A percentile compares a stretch with the other conserved stretches of the same genome.
phyloP scores from a whole-genome alignment of 35 echinoderm and acorn worm genomes.

The Stichopus chloronotus region DNA sequence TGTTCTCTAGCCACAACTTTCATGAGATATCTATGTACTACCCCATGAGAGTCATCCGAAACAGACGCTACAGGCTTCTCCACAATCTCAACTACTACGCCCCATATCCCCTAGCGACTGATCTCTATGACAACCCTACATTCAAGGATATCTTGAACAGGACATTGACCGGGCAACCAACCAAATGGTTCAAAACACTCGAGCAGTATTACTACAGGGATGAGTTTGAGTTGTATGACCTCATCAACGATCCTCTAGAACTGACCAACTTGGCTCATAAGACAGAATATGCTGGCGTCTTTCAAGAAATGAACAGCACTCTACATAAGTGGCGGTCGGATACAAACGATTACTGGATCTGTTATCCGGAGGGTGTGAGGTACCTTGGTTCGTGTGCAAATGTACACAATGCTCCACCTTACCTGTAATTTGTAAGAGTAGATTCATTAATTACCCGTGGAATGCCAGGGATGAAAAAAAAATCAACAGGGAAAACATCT shows the following conservation, averaged over 20 bases:
- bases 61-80: constrained; percentile 78
- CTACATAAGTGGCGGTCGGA: constrained; percentile 73
- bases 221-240: constrained; percentile 91
- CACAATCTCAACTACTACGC: constrained; percentile 92
- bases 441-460: too few relatives aligned
- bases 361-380: constrained; percentile 75
- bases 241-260: constrained; percentile 82
- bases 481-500: too few relatives aligned
- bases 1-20: constrained; percentile 94
- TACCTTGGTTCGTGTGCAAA: too few relatives aligned
- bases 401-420: too few relatives aligned
- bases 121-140: constrained; percentile 77
- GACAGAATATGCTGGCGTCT: constrained; percentile 30
- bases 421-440: too few relatives aligned
- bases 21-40: constrained; percentile 98
- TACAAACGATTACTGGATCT: constrained; percentile 84
- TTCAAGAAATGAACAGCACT: constrained; percentile 66
- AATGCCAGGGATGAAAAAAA: too few relatives aligned
- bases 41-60: constrained; percentile 91
- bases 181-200: constrained; percentile 93
- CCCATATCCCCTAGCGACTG: constrained; percentile 89
- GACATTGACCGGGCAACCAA: constrained; percentile 69
- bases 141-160: constrained; percentile 90
- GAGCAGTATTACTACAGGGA: constrained; percentile 90
- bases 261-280: constrained; percentile 75